These are phyloP conservation scores for Muntiacus muntjak DNA, from an alignment of 2,113 vertebrate genomes.

Conservation along the genomic window DNA sequence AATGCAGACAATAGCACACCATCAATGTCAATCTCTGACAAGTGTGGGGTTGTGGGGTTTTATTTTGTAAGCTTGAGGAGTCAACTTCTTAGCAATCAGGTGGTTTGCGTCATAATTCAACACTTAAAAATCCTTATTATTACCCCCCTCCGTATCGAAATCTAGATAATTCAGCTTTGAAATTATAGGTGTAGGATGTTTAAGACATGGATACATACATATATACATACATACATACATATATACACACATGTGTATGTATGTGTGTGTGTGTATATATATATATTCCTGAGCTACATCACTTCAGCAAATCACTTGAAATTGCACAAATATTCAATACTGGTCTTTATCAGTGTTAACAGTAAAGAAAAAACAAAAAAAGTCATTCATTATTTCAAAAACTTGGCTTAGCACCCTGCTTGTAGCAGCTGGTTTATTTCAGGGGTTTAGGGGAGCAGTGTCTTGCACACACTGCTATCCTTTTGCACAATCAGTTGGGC, in stretches of 20 bases:
- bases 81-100: background rate
- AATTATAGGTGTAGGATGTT: background rate
- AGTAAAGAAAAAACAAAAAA: background rate
- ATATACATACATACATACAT: background rate
- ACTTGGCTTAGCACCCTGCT: background rate
- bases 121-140: background rate
- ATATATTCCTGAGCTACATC: background rate
- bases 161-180: background rate
- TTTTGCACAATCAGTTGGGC: background rate
- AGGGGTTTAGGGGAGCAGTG: background rate
- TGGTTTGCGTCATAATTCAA: background rate
- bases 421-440: background rate
- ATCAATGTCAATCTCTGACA: background rate
- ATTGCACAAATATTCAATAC: background rate
- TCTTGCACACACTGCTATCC: background rate
- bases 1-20: background rate
- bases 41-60: fast-evolving
- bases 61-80: background rate
- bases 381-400: background rate
- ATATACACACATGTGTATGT: too few species aligned
- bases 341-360: background rate
- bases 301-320: background rate
- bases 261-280: too few species aligned
- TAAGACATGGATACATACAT: background rate
- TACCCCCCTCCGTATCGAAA: background rate